Evolutionary conservation across 1,140 invertebrate genomes (phyloP), one percentile per base, ranked within the genome.

Genomic region (Ruditapes philippinarum): DNA sequence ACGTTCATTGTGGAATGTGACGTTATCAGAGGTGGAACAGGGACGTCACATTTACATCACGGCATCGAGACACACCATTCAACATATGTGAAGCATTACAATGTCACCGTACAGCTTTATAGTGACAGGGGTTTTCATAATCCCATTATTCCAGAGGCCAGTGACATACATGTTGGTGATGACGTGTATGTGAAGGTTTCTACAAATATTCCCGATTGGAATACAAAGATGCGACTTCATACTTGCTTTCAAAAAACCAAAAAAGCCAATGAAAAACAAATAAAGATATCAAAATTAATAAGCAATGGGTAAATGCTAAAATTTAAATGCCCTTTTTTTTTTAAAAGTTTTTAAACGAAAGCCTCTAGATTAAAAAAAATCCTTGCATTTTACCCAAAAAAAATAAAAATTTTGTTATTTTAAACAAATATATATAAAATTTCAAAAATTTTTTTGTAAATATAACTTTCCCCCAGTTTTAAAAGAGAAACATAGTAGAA

Each of bases 101-200:
- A 28, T 1, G 33, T 68, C 33, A 68, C 22, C 33, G 60, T 83
- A n/a, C 25, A 22, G 9, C 49, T 68, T n/a, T 83, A 65, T 38
- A 65, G 22, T 7, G 80, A 83, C 25, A 57, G 31, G n/a, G 42
- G 68, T n/a, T 83, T 68, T 38, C 42, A 31, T 3, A 12, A 83
- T 28, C 36, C 22, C 0, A 49, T 83, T 7, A 28, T 38, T 0
- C 25, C 33, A 28, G 40, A 70, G 33, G 31, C 28, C 7, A 36
- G 31, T 36, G 31, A 17, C 28, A 33, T 83, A 3, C 57, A 51
- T 0, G 65, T 84, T 0, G 82, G 82, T 4, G 25, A 33, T 3
- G 68, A 74, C 33, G 82, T 84, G 45, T 84, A 84, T 14, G 82
- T 84, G 1, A 84, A 84, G 45, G 82, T 57, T 22, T 84, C 42